Conservation (phyloP, 1,140 invertebrate species). For the Geopemphigus sp. region DNA sequence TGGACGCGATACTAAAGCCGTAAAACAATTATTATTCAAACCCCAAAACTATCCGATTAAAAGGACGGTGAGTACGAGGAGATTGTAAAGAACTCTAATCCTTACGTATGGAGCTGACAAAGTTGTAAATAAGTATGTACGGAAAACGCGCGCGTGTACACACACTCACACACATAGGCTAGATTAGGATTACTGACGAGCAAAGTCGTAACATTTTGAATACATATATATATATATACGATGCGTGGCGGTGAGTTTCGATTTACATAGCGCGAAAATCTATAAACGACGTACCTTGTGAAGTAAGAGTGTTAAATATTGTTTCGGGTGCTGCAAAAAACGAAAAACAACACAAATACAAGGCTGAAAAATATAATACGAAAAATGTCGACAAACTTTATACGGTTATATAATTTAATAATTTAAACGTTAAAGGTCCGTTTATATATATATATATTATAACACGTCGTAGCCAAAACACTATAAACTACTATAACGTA, state of each 20-base stretch:
- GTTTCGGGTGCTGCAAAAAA: background rate
- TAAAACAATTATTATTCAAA: slow-evolving; percentile 43
- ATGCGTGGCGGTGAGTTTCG: background rate
- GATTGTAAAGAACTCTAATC: background rate
- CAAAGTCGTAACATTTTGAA: background rate
- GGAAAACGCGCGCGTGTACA: no score
- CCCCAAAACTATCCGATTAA: background rate
- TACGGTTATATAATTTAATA: background rate
- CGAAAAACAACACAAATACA: background rate
- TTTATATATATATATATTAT: background rate
- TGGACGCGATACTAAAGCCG: background rate
- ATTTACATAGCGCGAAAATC: slow-evolving; percentile 13
- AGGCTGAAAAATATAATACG: background rate
- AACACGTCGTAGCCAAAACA: background rate
- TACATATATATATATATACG: background rate
- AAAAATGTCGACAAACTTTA: background rate
- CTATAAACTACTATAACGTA: no score
- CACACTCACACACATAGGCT: background rate
- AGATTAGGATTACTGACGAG: slow-evolving; percentile 9
- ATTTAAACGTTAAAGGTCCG: background rate
- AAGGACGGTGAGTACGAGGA: background rate
- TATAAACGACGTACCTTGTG: background rate
- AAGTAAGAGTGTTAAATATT: background rate
- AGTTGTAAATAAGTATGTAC: slow-evolving; percentile 8
- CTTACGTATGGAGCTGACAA: slow-evolving; percentile 1